Conservation (phyloP, 2,888 invertebrate species). For the Scrobipalpa costella region DNA sequence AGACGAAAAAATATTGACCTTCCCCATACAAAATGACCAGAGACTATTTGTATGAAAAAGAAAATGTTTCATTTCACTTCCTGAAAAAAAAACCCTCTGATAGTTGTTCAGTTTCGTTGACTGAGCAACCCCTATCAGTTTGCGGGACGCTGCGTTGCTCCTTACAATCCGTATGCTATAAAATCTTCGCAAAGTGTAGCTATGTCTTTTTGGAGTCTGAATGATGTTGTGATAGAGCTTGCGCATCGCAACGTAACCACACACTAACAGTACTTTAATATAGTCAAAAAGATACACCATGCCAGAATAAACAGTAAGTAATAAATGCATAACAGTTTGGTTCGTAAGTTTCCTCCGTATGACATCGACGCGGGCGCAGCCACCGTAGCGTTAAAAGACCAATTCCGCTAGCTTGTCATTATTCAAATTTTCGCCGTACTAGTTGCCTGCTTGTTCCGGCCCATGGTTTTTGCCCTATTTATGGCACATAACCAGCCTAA, state of each 20-base stretch:
- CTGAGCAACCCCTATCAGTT: no score
- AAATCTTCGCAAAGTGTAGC: no score
- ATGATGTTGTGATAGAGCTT: not conserved
- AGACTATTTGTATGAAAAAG: no score
- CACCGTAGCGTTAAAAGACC: constrained; percentile 72
- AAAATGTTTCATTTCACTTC: no score
- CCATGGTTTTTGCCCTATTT: constrained; percentile 76
- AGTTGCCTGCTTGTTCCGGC: constrained; percentile 79
- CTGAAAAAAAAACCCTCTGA: no score
- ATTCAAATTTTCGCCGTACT: constrained; percentile 79
- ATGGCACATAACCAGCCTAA: not conserved
- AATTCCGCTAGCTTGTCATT: constrained; percentile 78
- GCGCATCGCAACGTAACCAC: not conserved
- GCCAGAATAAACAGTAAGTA: no score
- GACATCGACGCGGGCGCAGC: constrained; percentile 50
- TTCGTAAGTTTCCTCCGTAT: constrained; percentile 33
- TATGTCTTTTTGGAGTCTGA: no score
- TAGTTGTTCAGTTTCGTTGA: no score
- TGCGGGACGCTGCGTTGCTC: no score
- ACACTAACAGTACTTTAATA: not conserved
- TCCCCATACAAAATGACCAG: no score
- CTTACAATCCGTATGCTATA: no score
- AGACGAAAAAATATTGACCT: no score
- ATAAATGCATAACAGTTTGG: not conserved
- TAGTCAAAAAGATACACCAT: not conserved